Evolutionary conservation across 2,888 invertebrate species (phyloP).

Genomic region (Trachelus tabidus): DNA sequence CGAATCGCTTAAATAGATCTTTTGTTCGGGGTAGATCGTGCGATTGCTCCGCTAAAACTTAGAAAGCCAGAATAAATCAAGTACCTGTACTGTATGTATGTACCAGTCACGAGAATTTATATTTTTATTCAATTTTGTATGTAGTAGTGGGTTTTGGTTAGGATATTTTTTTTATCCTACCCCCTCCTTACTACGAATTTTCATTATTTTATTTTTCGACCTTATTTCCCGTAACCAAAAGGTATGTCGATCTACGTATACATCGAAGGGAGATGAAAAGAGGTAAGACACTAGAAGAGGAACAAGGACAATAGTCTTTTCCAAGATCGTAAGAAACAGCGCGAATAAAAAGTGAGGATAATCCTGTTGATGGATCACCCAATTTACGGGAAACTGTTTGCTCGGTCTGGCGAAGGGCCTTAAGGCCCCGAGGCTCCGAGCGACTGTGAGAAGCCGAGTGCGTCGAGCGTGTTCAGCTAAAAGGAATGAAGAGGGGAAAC

Average conservation of each 20-base stretch:
- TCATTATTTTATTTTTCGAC: background rate
- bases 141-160: background rate
- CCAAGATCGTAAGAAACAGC: background rate
- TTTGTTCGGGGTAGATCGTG: background rate
- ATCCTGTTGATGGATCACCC: conserved; percentile 19
- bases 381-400: conserved; percentile 18
- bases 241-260: background rate
- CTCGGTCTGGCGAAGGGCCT: background rate
- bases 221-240: background rate
- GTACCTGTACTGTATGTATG: background rate
- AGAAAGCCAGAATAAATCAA: background rate
- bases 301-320: background rate
- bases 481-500: background rate
- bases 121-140: background rate
- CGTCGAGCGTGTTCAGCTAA: background rate
- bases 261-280: background rate
- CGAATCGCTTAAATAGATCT: background rate
- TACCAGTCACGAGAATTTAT: background rate
- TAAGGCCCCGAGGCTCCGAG: background rate
- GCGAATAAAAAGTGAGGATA: conserved; percentile 12
- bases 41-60: background rate
- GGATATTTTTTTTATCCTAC: background rate
- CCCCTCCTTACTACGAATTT: background rate
- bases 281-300: background rate
- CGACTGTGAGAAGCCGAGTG: background rate